Conservation (phyloP, 2,888 invertebrate genomes). For the Esperia sulphurella region DNA sequence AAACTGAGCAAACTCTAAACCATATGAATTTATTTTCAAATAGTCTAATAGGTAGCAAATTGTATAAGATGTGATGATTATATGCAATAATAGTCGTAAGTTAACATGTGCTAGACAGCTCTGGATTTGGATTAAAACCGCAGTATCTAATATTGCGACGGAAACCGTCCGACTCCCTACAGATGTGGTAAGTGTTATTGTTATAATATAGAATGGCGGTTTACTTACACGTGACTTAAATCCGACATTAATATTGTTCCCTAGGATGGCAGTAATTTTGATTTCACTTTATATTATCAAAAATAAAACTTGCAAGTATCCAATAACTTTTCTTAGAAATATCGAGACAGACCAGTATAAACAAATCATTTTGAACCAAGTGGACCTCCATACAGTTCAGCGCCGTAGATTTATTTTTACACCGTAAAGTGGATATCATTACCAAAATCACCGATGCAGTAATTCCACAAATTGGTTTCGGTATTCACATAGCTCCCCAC, state of each 20-base stretch:
- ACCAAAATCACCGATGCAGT: neutral
- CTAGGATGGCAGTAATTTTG: too few species aligned
- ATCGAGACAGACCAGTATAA: too few species aligned
- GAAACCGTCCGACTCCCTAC: conserved; percentile 4
- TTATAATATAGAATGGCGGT: neutral
- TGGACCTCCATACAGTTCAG: too few species aligned
- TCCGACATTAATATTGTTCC: neutral
- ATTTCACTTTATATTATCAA: too few species aligned
- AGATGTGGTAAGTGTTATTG: neutral
- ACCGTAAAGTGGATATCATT: neutral
- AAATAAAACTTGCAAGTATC: too few species aligned
- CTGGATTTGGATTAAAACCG: neutral
- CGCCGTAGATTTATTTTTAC: too few species aligned
- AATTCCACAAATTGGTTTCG: neutral
- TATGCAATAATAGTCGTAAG: neutral
- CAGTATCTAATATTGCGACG: conserved; percentile 7
- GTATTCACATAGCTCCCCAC: neutral
- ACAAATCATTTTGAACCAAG: too few species aligned
- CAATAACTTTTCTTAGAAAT: too few species aligned
- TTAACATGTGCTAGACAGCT: neutral
- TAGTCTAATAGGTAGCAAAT: too few species aligned
- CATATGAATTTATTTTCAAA: too few species aligned
- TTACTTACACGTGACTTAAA: neutral
- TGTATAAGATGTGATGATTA: too few species aligned
- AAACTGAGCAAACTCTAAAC: too few species aligned